A percentile compares a stretch with the other conserved stretches of the same genome.
phyloP scores from a whole-genome alignment of 1,140 invertebrate genomes.

The Myzus persicae region DNA sequence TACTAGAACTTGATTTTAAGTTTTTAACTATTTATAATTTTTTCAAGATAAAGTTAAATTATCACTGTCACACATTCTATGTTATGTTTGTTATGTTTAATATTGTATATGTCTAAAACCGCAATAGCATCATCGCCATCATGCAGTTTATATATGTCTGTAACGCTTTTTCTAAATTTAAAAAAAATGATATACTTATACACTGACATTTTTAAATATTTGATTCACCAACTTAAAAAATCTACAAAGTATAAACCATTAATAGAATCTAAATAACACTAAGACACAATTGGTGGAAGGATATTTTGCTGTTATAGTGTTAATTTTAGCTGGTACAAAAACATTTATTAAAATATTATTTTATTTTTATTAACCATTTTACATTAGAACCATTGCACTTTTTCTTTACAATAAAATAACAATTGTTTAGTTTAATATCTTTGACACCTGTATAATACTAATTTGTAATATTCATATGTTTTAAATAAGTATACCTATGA shows the following conservation, averaged over 20 bases:
- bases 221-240: background rate
- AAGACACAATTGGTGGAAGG: background rate
- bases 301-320: background rate
- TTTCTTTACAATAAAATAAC: slow-evolving; percentile 24
- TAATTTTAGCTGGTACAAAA: background rate
- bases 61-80: background rate
- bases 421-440: background rate
- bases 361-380: slow-evolving; percentile 1
- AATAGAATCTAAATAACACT: background rate
- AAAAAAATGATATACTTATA: background rate
- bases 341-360: background rate
- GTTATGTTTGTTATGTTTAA: background rate
- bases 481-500: background rate
- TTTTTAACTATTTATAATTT: no score
- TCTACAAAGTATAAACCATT: background rate
- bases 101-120: background rate
- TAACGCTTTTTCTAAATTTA: no score
- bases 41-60: background rate
- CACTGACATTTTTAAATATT: background rate
- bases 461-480: background rate
- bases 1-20: background rate
- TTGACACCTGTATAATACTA: background rate
- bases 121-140: background rate
- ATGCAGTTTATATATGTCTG: background rate
- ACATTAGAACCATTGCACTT: background rate